Base-by-base conservation (phyloP, 2,888 invertebrate species). In the Catocala sponsa region DNA sequence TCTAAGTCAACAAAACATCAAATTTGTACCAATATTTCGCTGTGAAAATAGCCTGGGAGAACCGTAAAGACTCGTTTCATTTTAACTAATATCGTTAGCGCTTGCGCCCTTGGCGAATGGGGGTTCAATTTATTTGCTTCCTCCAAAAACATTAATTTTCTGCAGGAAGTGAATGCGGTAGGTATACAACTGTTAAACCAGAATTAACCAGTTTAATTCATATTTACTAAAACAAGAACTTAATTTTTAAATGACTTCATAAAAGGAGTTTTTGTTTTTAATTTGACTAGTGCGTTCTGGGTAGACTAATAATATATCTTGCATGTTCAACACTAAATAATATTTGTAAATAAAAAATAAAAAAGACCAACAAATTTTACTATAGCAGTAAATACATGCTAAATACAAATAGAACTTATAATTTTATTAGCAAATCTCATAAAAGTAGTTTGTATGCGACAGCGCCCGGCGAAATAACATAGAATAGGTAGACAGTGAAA, bases 391-490 rank as follows among this genome's bases (percentile, higher is more conserved):
- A 38, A 38, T 38, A 38, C 25, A 25, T 12, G 44, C 0, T 12
- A 6, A 38, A 6, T 38, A 44, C 7, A 49, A 49, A 32, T 33
- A 33, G n/a, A 25, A n/a, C 11, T 49, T 33, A n/a, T 9, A 33
- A 32, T 32, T n/a, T n/a, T n/a, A n/a, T n/a, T 50, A 13, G 12
- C 35, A 33, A 50, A 35, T 38, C 50, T 13, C 35, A 7, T n/a
- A 12, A 35, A n/a, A 49, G 50, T 50, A n/a, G 50, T 59, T 53
- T 47, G 46, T 13, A 49, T 32, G 38, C 32, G 44, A 51, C 50
- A 63, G 33, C 73, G 70, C 76, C 74, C 72, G 62, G 11, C 32
- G 15, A 44, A 69, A 67, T 63, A 65, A 72, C 49, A 57, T 50
- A 51, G 62, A n/a, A n/a, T n/a, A n/a, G 42, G 49, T 53, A 65